Percentiles rank a stretch among this genome's conserved stretches.
These are phyloP conservation scores for Notolepis coatsorum DNA, from an alignment of 2,797 vertebrate genomes.

Conservation along the genomic window DNA sequence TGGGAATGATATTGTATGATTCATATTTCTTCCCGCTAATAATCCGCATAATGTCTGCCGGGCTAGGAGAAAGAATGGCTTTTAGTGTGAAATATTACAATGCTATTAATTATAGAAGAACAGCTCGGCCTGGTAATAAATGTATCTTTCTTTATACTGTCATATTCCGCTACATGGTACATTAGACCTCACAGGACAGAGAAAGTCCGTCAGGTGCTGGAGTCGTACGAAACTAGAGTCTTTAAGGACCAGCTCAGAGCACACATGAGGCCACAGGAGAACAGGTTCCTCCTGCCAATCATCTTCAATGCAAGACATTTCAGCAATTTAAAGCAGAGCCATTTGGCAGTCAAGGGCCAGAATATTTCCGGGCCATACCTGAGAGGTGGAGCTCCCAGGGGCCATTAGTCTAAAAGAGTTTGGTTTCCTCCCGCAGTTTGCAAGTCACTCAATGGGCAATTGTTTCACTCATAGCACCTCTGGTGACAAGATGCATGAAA, in stretches of 20 bases:
- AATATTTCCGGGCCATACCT: slow-evolving; percentile 40
- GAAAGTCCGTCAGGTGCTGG: slow-evolving; percentile 21
- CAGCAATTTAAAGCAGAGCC: slow-evolving; percentile 54
- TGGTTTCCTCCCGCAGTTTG: slow-evolving; percentile 54
- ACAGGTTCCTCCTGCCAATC: slow-evolving; percentile 52
- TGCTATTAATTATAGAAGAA: slow-evolving; percentile 50
- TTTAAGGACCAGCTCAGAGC: slow-evolving; percentile 22
- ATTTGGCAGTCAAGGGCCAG: slow-evolving; percentile 30
- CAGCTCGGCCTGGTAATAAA: slow-evolving; percentile 50
- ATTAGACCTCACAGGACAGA: slow-evolving; percentile 31
- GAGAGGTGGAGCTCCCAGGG: slow-evolving; percentile 36
- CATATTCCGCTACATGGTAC: slow-evolving; percentile 35
- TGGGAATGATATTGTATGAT: slow-evolving; percentile 13
- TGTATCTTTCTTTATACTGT: slow-evolving; percentile 25
- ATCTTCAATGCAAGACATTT: slow-evolving; percentile 43
- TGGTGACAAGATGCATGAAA: slow-evolving; percentile 15
- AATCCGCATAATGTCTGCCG: slow-evolving; percentile 25
- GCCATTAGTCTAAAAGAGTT: slow-evolving; percentile 40
- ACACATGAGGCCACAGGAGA: slow-evolving; percentile 38
- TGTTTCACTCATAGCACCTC: slow-evolving; percentile 25
- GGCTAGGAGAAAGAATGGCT: slow-evolving; percentile 38
- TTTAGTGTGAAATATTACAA: slow-evolving; percentile 47
- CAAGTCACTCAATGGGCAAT: slow-evolving; percentile 46
- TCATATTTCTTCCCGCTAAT: slow-evolving; percentile 25
- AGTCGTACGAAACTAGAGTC: slow-evolving; percentile 29